phyloP scores from a whole-genome alignment of 2,797 vertebrate species.

The Xyrichtys novacula region DNA sequence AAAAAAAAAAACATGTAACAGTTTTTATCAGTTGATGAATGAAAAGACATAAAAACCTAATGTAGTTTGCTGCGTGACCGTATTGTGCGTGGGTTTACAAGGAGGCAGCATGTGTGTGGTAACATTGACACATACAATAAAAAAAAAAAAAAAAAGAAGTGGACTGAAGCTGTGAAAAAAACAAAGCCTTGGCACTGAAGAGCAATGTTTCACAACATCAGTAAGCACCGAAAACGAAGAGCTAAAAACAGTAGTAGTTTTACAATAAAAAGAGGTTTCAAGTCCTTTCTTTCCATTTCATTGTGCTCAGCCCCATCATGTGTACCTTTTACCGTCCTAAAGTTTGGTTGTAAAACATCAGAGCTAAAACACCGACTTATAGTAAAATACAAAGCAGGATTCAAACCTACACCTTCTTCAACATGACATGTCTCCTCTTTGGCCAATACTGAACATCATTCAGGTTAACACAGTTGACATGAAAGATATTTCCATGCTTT shows the following conservation, averaged over 20 bases:
- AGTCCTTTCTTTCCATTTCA: conserved; percentile 37
- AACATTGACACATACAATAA: conserved; percentile 45
- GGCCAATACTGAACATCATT: conserved; percentile 63
- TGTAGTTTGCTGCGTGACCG: conserved; percentile 46
- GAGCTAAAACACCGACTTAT: conserved; percentile 2
- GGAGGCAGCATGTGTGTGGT: conserved; percentile 70
- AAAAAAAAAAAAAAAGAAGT: conserved; percentile 9
- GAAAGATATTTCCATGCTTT: conserved; percentile 43
- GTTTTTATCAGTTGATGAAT: conserved; percentile 21
- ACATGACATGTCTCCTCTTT: conserved; percentile 62
- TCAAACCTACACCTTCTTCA: conserved; percentile 6
- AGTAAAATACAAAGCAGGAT: conserved; percentile 23
- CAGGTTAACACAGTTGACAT: conserved; percentile 39
- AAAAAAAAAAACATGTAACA: conserved; percentile 36
- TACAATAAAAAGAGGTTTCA: conserved; percentile 52
- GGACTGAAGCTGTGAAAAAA: conserved; percentile 40
- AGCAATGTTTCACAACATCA: conserved; percentile 60
- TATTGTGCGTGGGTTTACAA: conserved; percentile 53
- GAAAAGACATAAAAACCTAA: conserved; percentile 26
- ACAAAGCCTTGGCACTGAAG: conserved; percentile 55
- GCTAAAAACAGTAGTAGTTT: conserved; percentile 53
- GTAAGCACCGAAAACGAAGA: conserved; percentile 62
- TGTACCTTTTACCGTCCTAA: conserved; percentile 27
- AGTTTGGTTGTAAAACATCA: conserved; percentile 14
- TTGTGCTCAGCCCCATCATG: conserved; percentile 33